These are phyloP conservation scores for Saguinus midas DNA, from an alignment of 2,113 vertebrate species.

Conservation along the genomic window DNA sequence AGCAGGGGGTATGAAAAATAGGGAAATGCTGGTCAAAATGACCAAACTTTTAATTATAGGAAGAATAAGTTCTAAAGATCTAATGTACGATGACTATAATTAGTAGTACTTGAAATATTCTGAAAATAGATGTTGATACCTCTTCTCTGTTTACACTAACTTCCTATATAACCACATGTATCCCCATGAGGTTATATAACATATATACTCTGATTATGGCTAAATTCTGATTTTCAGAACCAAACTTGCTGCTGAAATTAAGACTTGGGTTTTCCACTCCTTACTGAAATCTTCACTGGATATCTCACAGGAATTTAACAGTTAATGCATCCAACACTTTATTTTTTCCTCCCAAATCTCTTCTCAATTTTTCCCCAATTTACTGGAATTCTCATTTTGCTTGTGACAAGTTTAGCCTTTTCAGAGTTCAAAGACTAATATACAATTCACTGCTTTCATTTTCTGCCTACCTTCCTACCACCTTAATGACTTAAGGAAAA, in stretches of 20 bases:
- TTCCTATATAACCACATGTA: neutral
- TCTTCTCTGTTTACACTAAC: neutral
- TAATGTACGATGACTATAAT: neutral
- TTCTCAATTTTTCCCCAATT: neutral
- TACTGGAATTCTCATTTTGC: neutral
- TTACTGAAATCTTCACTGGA: neutral
- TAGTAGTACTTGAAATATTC: neutral
- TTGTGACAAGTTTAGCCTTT: neutral
- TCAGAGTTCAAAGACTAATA: neutral
- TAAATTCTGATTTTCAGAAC: neutral
- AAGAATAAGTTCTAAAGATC: neutral
- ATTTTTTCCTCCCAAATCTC: neutral
- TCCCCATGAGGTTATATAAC: neutral
- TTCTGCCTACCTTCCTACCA: neutral
- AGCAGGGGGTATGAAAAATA: neutral
- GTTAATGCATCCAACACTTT: neutral
- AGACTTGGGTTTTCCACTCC: neutral
- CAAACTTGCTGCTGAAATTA: neutral
- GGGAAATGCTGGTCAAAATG: neutral
- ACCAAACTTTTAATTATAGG: neutral
- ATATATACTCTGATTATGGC: neutral
- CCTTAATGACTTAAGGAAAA: slow-evolving; percentile 13
- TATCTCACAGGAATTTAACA: neutral
- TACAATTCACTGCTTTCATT: neutral
- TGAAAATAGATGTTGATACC: neutral